A percentile compares a stretch with the other conserved stretches of the same genome.
These are phyloP conservation scores for Lamellibrachia satsuma DNA, from an alignment of 2,888 invertebrate genomes.

Conservation along the genomic window DNA sequence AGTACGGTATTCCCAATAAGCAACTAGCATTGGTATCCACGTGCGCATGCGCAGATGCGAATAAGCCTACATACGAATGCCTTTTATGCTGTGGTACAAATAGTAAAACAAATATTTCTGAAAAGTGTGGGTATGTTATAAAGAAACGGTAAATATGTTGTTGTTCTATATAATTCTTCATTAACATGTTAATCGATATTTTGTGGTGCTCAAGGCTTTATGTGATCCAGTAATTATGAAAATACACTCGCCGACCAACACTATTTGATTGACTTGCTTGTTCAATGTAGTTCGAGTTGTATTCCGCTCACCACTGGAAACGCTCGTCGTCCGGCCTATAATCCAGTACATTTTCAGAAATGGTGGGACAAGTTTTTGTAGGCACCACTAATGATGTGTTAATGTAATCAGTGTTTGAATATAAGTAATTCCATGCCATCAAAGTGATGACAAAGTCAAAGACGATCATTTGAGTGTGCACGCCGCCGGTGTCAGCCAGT, in stretches of 20 bases:
- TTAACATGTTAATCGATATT: neutral
- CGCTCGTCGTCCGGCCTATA: neutral
- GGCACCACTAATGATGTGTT: neutral
- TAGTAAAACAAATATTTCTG: neutral
- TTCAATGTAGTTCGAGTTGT: neutral
- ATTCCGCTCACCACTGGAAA: neutral
- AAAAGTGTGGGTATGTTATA: neutral
- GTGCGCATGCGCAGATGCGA: constrained; percentile 12
- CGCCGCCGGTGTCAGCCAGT: neutral
- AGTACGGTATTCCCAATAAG: neutral
- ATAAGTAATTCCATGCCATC: neutral
- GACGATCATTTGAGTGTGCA: neutral
- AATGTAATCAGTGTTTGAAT: neutral
- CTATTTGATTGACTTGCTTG: neutral
- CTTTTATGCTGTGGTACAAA: neutral
- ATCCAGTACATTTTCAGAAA: neutral
- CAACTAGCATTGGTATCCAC: neutral
- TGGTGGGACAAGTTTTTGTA: neutral
- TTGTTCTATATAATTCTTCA: neutral
- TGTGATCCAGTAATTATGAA: neutral
- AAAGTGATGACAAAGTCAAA: neutral
- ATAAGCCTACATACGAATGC: constrained; percentile 12
- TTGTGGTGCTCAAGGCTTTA: neutral
- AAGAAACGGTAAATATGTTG: neutral
- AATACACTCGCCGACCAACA: neutral